These are phyloP conservation scores for Lymantria dispar DNA, from an alignment of 2,888 invertebrate genomes.

Conservation along the genomic window DNA sequence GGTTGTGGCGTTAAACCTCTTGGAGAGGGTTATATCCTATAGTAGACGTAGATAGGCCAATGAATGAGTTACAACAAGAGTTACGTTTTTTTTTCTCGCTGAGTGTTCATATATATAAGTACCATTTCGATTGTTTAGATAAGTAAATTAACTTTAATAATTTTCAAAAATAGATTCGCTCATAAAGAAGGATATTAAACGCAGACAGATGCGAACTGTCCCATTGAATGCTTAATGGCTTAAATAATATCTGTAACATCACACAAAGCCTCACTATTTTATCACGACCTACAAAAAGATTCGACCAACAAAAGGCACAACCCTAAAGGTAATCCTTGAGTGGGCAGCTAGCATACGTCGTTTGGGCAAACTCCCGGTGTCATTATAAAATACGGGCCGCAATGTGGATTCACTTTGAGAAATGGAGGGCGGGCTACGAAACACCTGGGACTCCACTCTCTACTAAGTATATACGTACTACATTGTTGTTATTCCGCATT, in stretches of 20 bases:
- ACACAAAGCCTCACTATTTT: slow-evolving; percentile 25
- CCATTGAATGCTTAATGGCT: not conserved
- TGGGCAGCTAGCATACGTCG: slow-evolving; percentile 73
- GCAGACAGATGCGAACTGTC: not conserved
- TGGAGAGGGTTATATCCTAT: too few relatives aligned
- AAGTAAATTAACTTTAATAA: too few relatives aligned
- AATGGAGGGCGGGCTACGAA: slow-evolving; percentile 63
- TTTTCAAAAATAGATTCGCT: too few relatives aligned
- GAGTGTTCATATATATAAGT: too few relatives aligned
- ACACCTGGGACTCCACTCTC: slow-evolving; percentile 63
- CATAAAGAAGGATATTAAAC: too few relatives aligned
- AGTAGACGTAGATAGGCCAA: too few relatives aligned
- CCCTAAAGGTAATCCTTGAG: slow-evolving; percentile 68
- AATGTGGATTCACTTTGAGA: slow-evolving; percentile 77
- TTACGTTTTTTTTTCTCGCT: too few relatives aligned
- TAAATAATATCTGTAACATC: slow-evolving; percentile 3
- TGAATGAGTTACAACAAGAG: too few relatives aligned
- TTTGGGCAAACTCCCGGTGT: slow-evolving; percentile 69
- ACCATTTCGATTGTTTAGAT: too few relatives aligned
- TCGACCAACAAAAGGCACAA: slow-evolving; percentile 44
- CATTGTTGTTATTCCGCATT: slow-evolving; percentile 40
- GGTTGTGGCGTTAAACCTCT: too few relatives aligned
- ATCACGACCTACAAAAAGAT: slow-evolving; percentile 39
- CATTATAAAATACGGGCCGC: slow-evolving; percentile 77
- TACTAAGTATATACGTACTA: slow-evolving; percentile 29